Percentiles rank a stretch among this genome's conserved stretches.
phyloP scores from a whole-genome alignment of 2,888 invertebrate species.

The Dynastes grantii region DNA sequence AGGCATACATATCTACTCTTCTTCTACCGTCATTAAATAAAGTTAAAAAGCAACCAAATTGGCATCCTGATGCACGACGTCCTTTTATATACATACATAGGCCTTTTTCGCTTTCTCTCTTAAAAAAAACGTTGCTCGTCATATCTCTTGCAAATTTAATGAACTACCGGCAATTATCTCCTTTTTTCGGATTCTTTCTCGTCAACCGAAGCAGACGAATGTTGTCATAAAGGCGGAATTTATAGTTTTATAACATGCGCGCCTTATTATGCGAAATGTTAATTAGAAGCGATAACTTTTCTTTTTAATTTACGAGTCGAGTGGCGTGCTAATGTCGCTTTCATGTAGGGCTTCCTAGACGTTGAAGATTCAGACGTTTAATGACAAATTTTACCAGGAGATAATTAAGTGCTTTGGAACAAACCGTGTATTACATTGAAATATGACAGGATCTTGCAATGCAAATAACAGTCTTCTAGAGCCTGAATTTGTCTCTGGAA shows the following conservation, averaged over 20 bases:
- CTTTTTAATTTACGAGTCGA: not conserved
- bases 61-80: too few species aligned
- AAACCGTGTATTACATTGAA: too few species aligned
- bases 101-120: not conserved
- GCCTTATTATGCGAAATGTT: not conserved
- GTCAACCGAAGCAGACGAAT: not conserved
- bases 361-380: too few species aligned
- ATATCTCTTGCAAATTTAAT: slow-evolving; percentile 1
- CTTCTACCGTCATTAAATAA: too few species aligned
- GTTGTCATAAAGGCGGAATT: not conserved
- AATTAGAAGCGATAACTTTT: not conserved
- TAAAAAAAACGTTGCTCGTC: not conserved
- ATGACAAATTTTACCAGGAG: too few species aligned
- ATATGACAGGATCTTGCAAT: too few species aligned
- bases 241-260: slow-evolving; percentile 1
- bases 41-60: too few species aligned
- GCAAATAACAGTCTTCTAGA: too few species aligned
- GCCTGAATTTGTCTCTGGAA: too few species aligned
- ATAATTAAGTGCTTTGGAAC: too few species aligned
- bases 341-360: too few species aligned
- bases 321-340: not conserved
- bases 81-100: not conserved
- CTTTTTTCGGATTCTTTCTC: not conserved
- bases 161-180: slow-evolving; percentile 5
- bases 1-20: too few species aligned